Percentiles rank a stretch among this genome's conserved stretches.
phyloP scores from a whole-genome alignment of 2,888 invertebrate species.

The Choreutis nemorana region DNA sequence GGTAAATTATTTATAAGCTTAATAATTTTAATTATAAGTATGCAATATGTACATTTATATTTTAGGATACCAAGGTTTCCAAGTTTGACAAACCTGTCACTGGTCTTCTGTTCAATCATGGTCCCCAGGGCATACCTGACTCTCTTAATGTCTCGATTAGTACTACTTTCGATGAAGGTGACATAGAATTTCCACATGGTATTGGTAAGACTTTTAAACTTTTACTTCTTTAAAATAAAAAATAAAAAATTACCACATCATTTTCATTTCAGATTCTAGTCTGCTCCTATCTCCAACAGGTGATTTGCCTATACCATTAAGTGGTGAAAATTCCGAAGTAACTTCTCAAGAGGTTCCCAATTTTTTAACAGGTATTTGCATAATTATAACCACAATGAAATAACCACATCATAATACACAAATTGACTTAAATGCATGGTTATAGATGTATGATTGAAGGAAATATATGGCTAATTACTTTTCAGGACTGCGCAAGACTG shows the following conservation, averaged over 20 bases:
- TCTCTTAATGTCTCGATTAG: conserved; percentile 39
- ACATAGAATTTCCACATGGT: conserved; percentile 35
- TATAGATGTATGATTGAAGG: too few relatives aligned
- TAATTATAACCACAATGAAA: neutral
- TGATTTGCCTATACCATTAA: conserved; percentile 22
- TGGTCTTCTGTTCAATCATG: conserved; percentile 36
- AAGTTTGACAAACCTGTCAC: conserved; percentile 20
- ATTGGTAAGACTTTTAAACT: too few relatives aligned
- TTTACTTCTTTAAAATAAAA: conserved; percentile 4
- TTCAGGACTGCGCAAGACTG: conserved; percentile 41
- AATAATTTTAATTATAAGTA: too few relatives aligned
- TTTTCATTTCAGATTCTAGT: conserved; percentile 35
- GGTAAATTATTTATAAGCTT: conserved; percentile 17
- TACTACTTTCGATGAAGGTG: conserved; percentile 37
- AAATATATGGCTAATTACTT: conserved; percentile 5
- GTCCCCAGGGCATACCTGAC: conserved; percentile 30
- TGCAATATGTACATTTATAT: too few relatives aligned
- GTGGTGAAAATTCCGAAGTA: conserved; percentile 20
- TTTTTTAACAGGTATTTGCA: conserved; percentile 38
- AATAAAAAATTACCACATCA: conserved; percentile 1
- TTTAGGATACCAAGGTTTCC: too few relatives aligned
- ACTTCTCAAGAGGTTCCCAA: conserved; percentile 40
- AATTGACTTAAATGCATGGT: too few relatives aligned
- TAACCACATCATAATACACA: too few relatives aligned
- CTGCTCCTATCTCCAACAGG: conserved; percentile 49